Evolutionary conservation across 1,140 invertebrate species (phyloP).

Genomic region (Drosophila ohnishii): DNA sequence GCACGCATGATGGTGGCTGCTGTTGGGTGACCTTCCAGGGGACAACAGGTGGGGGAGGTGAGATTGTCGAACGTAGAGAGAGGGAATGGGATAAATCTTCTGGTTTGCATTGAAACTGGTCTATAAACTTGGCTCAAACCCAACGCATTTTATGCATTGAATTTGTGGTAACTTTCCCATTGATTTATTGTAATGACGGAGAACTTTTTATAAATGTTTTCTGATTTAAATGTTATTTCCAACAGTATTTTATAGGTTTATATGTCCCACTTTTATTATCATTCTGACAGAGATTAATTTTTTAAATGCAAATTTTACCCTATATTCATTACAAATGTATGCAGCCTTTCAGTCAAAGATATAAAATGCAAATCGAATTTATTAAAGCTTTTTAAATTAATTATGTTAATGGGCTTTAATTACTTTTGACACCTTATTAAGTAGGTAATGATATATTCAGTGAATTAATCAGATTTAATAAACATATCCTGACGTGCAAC

Average conservation of each 20-base stretch:
- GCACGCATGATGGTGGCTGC: slow-evolving; percentile 7
- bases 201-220: slow-evolving; percentile 1
- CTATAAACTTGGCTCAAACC: slow-evolving; percentile 8
- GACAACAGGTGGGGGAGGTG: slow-evolving; percentile 35
- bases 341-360: neutral
- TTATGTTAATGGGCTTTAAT: neutral
- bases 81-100: neutral
- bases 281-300: neutral
- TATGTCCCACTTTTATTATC: neutral
- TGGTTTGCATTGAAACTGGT: slow-evolving; percentile 1
- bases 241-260: neutral
- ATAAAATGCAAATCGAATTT: neutral
- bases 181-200: slow-evolving; percentile 7
- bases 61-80: neutral
- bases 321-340: neutral
- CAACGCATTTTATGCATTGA: neutral
- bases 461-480: neutral
- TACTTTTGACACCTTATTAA: neutral
- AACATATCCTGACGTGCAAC: neutral
- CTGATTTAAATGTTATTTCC: neutral
- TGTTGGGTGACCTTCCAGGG: slow-evolving; percentile 21
- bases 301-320: neutral
- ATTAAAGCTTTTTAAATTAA: neutral
- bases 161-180: neutral
- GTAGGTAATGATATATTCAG: neutral